Percentiles rank a stretch among this genome's conserved stretches.
Conservation (phyloP, 2,888 invertebrate species). For the Ethmia dodecea region DNA sequence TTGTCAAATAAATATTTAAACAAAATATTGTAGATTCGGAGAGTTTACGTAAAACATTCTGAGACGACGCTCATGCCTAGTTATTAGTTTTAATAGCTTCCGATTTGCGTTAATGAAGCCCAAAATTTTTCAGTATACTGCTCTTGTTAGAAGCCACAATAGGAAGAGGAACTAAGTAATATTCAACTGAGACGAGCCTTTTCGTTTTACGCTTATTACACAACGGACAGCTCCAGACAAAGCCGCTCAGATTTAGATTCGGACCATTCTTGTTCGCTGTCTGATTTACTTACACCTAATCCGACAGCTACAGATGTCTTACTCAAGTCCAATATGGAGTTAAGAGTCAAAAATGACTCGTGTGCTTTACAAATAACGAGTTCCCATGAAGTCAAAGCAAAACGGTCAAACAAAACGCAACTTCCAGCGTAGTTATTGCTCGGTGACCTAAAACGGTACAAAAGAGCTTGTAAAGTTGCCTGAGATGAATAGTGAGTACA, state of each 20-base stretch:
- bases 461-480: conserved; percentile 13
- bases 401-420: not conserved
- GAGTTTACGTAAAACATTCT: no score
- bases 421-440: conserved; percentile 16
- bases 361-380: not conserved
- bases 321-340: not conserved
- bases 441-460: conserved; percentile 17
- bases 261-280: no score
- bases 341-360: not conserved
- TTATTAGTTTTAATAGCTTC: no score
- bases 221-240: not conserved
- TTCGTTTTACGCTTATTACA: no score
- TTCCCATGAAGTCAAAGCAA: not conserved
- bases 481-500: conserved; percentile 15
- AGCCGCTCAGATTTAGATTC: not conserved
- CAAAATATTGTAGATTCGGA: no score
- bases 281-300: not conserved
- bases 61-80: no score
- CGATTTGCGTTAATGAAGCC: no score
- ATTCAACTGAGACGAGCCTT: no score
- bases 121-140: no score
- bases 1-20: no score
- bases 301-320: not conserved
- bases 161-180: no score
- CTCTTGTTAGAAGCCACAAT: no score